Conservation (phyloP, 2,888 invertebrate species). For the Sialis lutaria region DNA sequence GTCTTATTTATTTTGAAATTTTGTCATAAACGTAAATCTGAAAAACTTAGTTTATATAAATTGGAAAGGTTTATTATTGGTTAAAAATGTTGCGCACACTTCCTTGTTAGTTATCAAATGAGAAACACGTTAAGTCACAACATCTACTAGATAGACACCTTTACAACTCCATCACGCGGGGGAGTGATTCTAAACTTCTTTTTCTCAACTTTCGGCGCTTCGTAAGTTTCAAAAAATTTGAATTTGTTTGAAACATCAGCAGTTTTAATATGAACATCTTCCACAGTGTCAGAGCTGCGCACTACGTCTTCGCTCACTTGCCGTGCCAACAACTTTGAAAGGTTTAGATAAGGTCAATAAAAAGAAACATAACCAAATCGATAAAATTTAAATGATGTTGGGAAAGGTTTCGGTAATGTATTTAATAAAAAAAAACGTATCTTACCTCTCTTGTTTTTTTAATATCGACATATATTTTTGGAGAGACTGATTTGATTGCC, state of each 20-base stretch:
- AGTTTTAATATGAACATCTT: conserved; percentile 64
- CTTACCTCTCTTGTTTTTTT: conserved; percentile 37
- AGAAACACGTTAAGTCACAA: too few relatives aligned
- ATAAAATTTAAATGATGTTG: too few relatives aligned
- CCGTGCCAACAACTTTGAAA: conserved; percentile 29
- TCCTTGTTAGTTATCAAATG: too few relatives aligned
- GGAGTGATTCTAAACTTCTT: conserved; percentile 78
- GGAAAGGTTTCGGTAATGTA: not conserved
- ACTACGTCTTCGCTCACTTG: conserved; percentile 50
- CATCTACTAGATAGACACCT: conserved; percentile 23
- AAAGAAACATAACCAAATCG: not conserved
- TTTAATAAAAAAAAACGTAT: conserved; percentile 10
- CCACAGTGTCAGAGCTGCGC: conserved; percentile 50
- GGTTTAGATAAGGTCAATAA: conserved; percentile 1
- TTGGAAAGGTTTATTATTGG: not conserved
- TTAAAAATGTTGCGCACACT: not conserved
- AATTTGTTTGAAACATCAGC: conserved; percentile 72
- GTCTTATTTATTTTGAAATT: too few relatives aligned
- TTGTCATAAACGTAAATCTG: too few relatives aligned
- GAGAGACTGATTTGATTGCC: conserved; percentile 36
- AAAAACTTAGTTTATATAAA: not conserved
- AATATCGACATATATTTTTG: conserved; percentile 37
- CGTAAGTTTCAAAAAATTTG: conserved; percentile 81
- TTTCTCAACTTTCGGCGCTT: conserved; percentile 46
- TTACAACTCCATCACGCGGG: conserved; percentile 60